These are phyloP conservation scores for Shinisaurus crocodilurus DNA, from an alignment of 2,113 vertebrate species.

Conservation along the genomic window DNA sequence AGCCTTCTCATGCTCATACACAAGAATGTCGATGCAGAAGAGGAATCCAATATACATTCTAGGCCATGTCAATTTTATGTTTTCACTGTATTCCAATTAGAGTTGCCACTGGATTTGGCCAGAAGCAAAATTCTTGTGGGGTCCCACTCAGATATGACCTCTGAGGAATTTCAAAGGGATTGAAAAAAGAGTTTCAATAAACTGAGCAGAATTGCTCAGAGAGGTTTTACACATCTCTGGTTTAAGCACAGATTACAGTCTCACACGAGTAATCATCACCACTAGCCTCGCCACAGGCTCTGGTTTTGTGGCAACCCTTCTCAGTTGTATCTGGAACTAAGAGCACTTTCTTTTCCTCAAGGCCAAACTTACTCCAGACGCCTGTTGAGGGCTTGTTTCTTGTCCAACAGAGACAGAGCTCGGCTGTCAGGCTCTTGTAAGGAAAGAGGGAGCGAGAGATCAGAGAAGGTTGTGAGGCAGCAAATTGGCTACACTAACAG, in stretches of 20 bases:
- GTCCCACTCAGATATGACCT: no score
- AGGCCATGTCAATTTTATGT: neutral
- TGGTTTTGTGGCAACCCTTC: neutral
- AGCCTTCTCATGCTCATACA: neutral
- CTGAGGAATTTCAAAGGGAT: neutral
- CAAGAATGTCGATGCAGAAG: neutral
- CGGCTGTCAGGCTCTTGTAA: neutral
- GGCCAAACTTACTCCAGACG: neutral
- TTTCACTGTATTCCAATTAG: neutral
- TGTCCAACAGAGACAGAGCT: neutral
- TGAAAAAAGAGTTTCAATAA: neutral
- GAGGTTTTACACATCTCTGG: neutral
- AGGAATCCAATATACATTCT: neutral
- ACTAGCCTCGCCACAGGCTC: neutral
- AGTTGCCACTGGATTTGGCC: neutral
- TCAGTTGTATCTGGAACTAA: neutral
- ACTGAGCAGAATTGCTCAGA: neutral
- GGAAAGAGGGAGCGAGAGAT: neutral
- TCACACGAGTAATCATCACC: neutral
- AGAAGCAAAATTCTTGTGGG: neutral
- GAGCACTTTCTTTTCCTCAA: neutral
- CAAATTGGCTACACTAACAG: slow-evolving; percentile 11
- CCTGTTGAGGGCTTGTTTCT: neutral
- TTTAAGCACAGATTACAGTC: neutral
- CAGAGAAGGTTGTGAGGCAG: slow-evolving; percentile 19